A percentile compares a stretch with the other conserved stretches of the same genome.
Conservation (phyloP, 1,140 invertebrate species). For the Drosophila nannoptera region DNA sequence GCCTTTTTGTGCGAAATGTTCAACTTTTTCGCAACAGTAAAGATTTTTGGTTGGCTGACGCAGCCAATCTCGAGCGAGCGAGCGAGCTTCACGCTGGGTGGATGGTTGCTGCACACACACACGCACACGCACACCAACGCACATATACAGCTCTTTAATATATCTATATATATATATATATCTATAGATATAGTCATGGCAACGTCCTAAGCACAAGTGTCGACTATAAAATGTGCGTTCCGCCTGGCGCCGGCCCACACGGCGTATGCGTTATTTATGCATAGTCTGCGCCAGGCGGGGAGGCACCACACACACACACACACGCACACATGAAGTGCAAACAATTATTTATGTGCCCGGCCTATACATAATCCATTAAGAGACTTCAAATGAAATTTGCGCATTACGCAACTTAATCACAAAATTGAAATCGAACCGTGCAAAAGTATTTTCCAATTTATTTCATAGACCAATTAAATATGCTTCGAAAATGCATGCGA, state of each 20-base stretch:
- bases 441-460: slow-evolving; percentile 9
- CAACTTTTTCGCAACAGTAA: slow-evolving; percentile 78
- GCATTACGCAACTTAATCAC: slow-evolving; percentile 21
- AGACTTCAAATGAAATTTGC: slow-evolving; percentile 19
- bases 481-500: background rate
- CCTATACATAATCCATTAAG: slow-evolving; percentile 44
- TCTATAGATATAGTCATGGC: slow-evolving; percentile 28
- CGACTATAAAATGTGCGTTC: slow-evolving; percentile 41
- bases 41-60: slow-evolving; percentile 77
- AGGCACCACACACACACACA: too few species aligned
- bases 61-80: slow-evolving; percentile 73
- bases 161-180: slow-evolving; percentile 20
- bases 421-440: slow-evolving; percentile 9
- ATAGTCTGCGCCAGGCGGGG: slow-evolving; percentile 31
- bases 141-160: background rate
- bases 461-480: background rate
- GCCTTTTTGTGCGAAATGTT: slow-evolving; percentile 76
- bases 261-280: slow-evolving; percentile 67
- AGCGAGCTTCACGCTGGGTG: slow-evolving; percentile 41
- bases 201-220: slow-evolving; percentile 45
- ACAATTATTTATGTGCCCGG: slow-evolving; percentile 44
- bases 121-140: slow-evolving; percentile 7
- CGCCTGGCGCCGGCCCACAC: slow-evolving; percentile 20
- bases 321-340: slow-evolving; percentile 1
- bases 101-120: slow-evolving; percentile 40